phyloP scores from a whole-genome alignment of 2,113 vertebrate species.

The Isichthys henryi region DNA sequence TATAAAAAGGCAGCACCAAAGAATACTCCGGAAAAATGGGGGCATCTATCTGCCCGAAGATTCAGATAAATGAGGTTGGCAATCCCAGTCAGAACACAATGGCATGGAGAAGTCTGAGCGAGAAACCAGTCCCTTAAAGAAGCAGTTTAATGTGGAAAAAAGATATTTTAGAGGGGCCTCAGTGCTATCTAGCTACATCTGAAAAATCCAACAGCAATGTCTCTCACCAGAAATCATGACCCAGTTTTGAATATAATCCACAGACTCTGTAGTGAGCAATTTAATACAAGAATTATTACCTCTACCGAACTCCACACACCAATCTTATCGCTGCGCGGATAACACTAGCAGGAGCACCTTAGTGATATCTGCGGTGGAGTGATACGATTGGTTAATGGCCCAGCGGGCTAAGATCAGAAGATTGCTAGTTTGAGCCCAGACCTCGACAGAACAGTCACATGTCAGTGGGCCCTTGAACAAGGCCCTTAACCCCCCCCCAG shows the following conservation, averaged over 20 bases:
- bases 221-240: neutral
- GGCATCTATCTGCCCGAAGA: neutral
- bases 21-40: neutral
- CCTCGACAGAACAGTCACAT: no score
- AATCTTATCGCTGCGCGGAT: neutral
- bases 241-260: neutral
- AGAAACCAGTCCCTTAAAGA: neutral
- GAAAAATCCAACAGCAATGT: neutral
- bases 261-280: neutral
- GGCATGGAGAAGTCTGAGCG: neutral
- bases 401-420: no score
- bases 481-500: no score
- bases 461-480: no score
- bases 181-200: neutral
- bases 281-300: neutral
- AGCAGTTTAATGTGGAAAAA: neutral
- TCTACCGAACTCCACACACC: neutral
- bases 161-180: neutral
- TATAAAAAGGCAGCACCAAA: neutral
- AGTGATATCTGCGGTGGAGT: neutral
- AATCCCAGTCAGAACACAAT: neutral
- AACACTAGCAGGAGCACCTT: neutral
- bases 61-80: neutral
- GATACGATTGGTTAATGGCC: neutral
- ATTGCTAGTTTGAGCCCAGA: no score